These are phyloP conservation scores for Globodera ellingtonae DNA, from an alignment of 1,140 invertebrate species.

Conservation along the genomic window DNA sequence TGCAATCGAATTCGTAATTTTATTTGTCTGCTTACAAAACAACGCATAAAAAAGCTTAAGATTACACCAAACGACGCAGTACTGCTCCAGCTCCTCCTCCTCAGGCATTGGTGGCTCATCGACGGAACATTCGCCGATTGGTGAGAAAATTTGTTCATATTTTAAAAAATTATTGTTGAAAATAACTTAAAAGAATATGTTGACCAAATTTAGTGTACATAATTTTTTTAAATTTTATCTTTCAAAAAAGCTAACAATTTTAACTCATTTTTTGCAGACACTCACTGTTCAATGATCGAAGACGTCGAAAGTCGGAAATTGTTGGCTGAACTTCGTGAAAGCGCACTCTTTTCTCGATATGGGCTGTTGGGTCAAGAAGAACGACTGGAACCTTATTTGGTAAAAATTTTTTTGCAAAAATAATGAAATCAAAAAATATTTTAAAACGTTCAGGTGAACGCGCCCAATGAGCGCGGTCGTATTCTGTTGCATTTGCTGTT, in stretches of 20 bases:
- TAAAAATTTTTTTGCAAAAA: neutral
- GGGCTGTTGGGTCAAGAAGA: constrained; percentile 13
- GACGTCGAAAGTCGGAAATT: neutral
- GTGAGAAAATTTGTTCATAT: neutral
- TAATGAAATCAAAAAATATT: neutral
- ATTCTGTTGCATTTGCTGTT: constrained; percentile 27
- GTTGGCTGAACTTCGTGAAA: constrained; percentile 2
- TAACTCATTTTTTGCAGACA: neutral
- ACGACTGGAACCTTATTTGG: constrained; percentile 14
- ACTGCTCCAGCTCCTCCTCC: constrained; percentile 21
- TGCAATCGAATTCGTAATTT: neutral
- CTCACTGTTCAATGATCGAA: neutral
- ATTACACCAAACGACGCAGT: neutral
- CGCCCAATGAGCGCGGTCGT: constrained; percentile 10
- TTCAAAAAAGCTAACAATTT: no score
- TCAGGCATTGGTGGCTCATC: constrained; percentile 24
- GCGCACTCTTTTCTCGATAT: neutral
- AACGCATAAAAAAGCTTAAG: no score
- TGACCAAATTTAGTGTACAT: no score
- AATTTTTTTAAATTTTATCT: no score
- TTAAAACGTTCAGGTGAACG: constrained; percentile 5
- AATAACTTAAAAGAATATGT: no score
- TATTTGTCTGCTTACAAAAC: neutral
- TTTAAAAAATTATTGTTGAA: no score
- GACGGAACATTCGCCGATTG: constrained; percentile 23